These are phyloP conservation scores for Drosophila sp. DNA, from an alignment of 1,140 invertebrate species.

Conservation along the genomic window DNA sequence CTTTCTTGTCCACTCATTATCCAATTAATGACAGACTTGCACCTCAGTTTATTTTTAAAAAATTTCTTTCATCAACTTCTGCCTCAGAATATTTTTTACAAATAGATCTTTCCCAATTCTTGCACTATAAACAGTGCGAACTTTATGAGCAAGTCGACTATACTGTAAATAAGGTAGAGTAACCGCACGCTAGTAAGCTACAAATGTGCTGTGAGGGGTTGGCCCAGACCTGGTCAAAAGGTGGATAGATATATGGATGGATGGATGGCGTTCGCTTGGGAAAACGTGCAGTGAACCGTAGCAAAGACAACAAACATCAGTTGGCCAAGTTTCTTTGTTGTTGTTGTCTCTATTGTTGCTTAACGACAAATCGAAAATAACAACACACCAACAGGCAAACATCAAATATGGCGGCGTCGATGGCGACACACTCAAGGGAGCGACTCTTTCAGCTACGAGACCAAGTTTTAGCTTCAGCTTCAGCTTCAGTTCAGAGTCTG, in stretches of 20 bases:
- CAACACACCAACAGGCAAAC: conserved; percentile 52
- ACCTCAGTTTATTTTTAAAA: too few species aligned
- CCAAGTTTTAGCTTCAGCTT: background rate
- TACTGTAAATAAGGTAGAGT: background rate
- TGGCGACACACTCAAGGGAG: conserved; percentile 27
- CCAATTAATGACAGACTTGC: too few species aligned
- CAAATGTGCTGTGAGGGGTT: conserved; percentile 16
- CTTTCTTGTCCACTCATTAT: too few species aligned
- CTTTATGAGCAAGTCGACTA: background rate
- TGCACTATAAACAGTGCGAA: too few species aligned
- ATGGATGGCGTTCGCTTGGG: conserved; percentile 28
- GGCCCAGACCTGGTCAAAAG: conserved; percentile 47
- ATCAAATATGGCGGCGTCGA: conserved; percentile 53
- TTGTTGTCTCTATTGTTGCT: conserved; percentile 25
- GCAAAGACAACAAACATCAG: conserved; percentile 45
- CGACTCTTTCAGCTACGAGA: conserved; percentile 1
- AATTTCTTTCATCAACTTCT: too few species aligned
- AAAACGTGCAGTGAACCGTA: conserved; percentile 48
- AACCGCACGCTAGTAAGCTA: background rate
- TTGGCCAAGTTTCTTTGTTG: conserved; percentile 49
- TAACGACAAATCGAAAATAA: conserved; percentile 56
- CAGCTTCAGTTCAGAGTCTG: conserved; percentile 8
- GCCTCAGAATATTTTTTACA: too few species aligned
- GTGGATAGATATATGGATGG: conserved; percentile 28
- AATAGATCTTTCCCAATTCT: too few species aligned